Evolutionary conservation across 2,888 invertebrate species (phyloP), one percentile per base, ranked within the genome.

Genomic region (Lycocerus yunnanus): DNA sequence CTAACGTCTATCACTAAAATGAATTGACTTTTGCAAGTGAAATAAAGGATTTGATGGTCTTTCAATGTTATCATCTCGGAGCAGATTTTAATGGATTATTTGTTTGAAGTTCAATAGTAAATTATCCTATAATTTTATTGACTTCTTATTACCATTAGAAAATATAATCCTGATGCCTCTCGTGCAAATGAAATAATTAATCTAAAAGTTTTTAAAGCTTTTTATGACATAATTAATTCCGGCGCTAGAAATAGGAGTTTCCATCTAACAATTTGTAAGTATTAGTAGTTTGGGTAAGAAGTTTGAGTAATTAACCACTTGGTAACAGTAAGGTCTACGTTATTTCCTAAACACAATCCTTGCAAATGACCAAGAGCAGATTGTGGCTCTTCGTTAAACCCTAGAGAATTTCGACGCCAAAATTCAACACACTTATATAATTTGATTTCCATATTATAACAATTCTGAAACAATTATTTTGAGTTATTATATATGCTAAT

Each of bases 11-110:
- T 68, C 69, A 69, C 15, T 16, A 66, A 69, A 72, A 72, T 72
- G 69, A 69, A 43, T 72, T 66, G 66, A 75, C 72, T 70, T 69
- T 67, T 70, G 72, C 73, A 75, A 72, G 58, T 73, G 75, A 75
- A 75, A 72, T 75, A 72, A 73, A 73, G 75, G 66, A 72, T 59
- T 63, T 75, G 75, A 75, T 75, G 72, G 73, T 59, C 61, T 75
- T 75, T 75, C 69, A 75, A 66, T 75, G 75, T 75, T 75, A 75
- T 69, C 75, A 73, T 58, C 70, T 27, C 61, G 15, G 18, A 66
- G 72, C 75, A 75, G 67, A 71, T 68, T 70, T 71, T 74, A 68
- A 27, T 74, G 65, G 66, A 69, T 70, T 75, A 69, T 72, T 72
- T 72, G 69, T 60, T 24, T 16, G 67, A n/a, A 59, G 65, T 73